Conservation (phyloP, 64 coral and sea anemone species). For the Pocillopora verrucosa region DNA sequence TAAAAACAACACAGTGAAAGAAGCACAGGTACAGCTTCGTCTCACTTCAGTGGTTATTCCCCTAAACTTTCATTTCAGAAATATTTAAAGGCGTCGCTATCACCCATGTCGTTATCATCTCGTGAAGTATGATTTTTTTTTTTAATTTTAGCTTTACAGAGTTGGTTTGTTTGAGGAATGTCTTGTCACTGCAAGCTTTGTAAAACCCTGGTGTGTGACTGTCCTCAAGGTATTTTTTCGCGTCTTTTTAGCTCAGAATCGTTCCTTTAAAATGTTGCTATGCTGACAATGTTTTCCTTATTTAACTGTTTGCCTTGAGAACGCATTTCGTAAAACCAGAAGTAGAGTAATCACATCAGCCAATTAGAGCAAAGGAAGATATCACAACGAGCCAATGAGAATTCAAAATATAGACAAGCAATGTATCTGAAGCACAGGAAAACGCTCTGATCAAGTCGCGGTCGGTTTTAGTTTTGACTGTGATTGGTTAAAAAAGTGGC, state of each 20-base stretch:
- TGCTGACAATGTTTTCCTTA: too few relatives aligned
- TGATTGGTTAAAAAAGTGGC: too few relatives aligned
- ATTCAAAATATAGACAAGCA: too few relatives aligned
- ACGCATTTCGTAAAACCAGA: neutral
- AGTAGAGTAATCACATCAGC: too few relatives aligned
- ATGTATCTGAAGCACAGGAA: too few relatives aligned
- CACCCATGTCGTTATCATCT: neutral
- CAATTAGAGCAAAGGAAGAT: neutral
- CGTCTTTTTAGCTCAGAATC: neutral
- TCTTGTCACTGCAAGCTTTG: constrained; percentile 8
- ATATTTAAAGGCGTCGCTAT: neutral
- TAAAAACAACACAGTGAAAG: too few relatives aligned
- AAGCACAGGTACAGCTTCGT: too few relatives aligned
- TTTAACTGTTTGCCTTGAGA: too few relatives aligned
- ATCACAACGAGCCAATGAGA: neutral
- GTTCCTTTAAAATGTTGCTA: neutral
- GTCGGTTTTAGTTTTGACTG: too few relatives aligned
- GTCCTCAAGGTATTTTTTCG: constrained; percentile 14
- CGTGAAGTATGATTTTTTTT: neutral
- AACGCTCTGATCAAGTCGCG: too few relatives aligned
- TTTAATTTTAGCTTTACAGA: constrained; percentile 7
- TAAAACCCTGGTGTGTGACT: constrained; percentile 35
- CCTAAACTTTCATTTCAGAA: neutral
- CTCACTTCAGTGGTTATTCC: too few relatives aligned
- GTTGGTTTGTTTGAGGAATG: neutral